Base-by-base conservation (phyloP, 2,797 vertebrate genomes). In the Gambelia wislizenii region DNA sequence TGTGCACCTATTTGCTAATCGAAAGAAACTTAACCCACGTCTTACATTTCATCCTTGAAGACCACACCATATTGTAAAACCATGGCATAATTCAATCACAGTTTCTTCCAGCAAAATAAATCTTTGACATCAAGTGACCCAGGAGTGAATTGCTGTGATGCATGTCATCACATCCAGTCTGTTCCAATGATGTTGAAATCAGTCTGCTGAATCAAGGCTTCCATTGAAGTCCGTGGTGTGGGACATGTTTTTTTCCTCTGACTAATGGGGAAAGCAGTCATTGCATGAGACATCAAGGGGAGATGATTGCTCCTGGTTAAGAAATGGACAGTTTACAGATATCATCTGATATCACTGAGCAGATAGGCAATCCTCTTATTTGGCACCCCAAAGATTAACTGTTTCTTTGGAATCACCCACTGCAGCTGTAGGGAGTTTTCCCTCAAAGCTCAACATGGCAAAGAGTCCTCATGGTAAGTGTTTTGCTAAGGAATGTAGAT, bases 131-230 rank as follows among this genome's bases (percentile, higher is more conserved):
- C 80, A 70, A 90, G 64, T 56, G 85, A 70, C 79, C 39, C 14
- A 74, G 75, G 47, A 67, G 20, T 47, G 39, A 90, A 90, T 86
- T 39, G 72, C 22, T 77, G 10, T 42, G 27, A 67, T 74, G 52
- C 4, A 8, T 59, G 39, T 75, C 79, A 61, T 77, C 72, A 69
- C 47, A 44, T 52, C 20, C n/a, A n/a, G 64, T 64, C 42, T 78
- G 74, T 0, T 0, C 86, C 33, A 84, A 82, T 33, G 1, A 9
- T 85, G 39, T 92, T 87, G 2, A 0, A 93, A 93, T 90, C 91
- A 93, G 93, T 77, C 91, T 86, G 79, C 85, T 81, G 76, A 89
- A 94, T 93, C 18, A 87, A 52, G 90, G 82, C 5, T 91, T 91
- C 89, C n/a, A 0, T 13, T 90, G 30, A 69, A 77, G 69, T 22